phyloP scores from a whole-genome alignment of 2,113 vertebrate genomes.

The Alectura lathami region DNA sequence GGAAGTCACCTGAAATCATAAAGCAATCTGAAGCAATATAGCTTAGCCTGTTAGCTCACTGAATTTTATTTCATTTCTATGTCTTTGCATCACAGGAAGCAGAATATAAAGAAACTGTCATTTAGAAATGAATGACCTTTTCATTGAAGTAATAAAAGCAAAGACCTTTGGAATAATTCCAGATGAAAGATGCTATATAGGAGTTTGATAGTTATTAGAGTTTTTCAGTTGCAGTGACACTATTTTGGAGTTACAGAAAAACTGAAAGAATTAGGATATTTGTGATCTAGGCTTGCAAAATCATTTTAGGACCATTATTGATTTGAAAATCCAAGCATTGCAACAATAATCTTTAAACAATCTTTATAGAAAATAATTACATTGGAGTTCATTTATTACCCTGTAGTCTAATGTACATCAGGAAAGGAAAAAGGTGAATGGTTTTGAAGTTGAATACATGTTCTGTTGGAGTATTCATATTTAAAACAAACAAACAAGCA shows the following conservation, averaged over 20 bases:
- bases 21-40: not conserved
- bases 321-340: not conserved
- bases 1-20: not conserved
- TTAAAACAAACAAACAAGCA: not conserved
- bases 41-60: not conserved
- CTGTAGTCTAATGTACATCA: not conserved
- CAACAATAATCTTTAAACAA: not conserved
- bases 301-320: not conserved
- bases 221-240: not conserved
- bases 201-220: not conserved
- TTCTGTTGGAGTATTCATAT: not conserved
- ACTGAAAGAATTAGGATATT: not conserved
- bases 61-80: constrained; percentile 25
- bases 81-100: constrained; percentile 10
- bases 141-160: constrained; percentile 23
- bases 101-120: constrained; percentile 17
- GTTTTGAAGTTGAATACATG: not conserved
- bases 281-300: not conserved
- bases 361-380: not conserved
- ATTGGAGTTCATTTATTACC: not conserved
- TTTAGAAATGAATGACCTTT: constrained; percentile 41
- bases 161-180: not conserved
- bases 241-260: not conserved
- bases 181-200: not conserved
- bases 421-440: not conserved